Evolutionary conservation across 2,113 vertebrate genomes (phyloP).

Genomic region (Leucoraja erinaceus): DNA sequence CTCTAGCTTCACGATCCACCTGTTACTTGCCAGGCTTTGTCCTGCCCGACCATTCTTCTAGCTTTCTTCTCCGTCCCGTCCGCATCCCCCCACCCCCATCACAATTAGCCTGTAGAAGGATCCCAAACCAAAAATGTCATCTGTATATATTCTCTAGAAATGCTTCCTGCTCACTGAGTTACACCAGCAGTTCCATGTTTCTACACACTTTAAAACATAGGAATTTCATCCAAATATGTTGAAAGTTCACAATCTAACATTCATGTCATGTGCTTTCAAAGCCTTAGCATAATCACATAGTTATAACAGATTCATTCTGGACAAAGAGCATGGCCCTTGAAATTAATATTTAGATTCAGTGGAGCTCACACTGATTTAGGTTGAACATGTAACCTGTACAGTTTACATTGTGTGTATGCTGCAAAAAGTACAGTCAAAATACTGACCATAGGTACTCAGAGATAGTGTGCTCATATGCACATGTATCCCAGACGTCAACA

Average conservation of each 20-base stretch:
- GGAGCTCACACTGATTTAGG: background rate
- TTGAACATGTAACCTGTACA: background rate
- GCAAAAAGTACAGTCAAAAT: background rate
- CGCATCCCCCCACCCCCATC: too few species aligned
- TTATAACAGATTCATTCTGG: background rate
- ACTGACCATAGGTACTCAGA: background rate
- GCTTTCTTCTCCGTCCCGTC: too few species aligned
- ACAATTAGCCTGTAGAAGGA: too few species aligned
- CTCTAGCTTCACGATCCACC: too few species aligned
- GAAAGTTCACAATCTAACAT: background rate
- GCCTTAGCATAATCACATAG: background rate
- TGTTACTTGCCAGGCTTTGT: too few species aligned
- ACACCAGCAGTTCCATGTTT: too few species aligned
- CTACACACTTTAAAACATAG: background rate
- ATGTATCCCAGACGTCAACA: background rate
- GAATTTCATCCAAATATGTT: background rate
- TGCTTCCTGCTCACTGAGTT: too few species aligned
- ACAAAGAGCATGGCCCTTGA: background rate
- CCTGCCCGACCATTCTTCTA: too few species aligned
- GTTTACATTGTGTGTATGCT: slow-evolving; percentile 2
- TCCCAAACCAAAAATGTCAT: too few species aligned
- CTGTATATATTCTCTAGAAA: too few species aligned
- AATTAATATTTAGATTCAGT: background rate
- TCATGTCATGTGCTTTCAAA: background rate
- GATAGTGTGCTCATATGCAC: background rate